Evolutionary conservation across 2,113 vertebrate species (phyloP).

Genomic region (Sakesphorus luctuosus): DNA sequence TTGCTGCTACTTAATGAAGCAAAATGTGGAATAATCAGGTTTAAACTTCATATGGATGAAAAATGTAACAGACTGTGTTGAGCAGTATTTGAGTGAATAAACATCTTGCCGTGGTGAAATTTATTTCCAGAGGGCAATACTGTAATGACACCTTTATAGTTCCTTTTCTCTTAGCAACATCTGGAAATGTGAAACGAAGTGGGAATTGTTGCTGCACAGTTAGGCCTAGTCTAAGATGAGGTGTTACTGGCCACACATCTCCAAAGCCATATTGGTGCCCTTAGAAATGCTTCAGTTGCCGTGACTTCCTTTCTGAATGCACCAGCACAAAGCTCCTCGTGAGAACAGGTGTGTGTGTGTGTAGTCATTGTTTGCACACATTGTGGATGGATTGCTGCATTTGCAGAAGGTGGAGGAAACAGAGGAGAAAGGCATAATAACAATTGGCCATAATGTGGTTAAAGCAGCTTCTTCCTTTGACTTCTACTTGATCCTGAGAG

Average conservation of each 20-base stretch:
- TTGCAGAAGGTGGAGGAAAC: neutral
- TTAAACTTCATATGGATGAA: neutral
- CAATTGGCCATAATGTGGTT: neutral
- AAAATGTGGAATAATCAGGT: neutral
- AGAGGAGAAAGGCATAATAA: neutral
- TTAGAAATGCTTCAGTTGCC: neutral
- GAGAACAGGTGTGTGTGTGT: neutral
- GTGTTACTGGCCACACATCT: neutral
- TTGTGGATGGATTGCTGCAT: neutral
- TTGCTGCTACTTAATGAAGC: neutral
- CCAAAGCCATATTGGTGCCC: fast-evolving
- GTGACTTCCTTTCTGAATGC: neutral
- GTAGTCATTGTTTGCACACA: neutral
- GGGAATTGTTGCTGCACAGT: neutral
- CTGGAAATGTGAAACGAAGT: neutral
- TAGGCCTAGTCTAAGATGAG: neutral
- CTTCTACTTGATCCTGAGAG: neutral
- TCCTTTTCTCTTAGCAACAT: neutral
- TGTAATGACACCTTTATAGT: neutral
- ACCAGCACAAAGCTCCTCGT: neutral
- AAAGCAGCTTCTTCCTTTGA: neutral
- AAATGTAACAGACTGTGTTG: neutral
- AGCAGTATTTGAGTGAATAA: neutral
- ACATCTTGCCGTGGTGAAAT: neutral
- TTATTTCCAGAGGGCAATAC: neutral